Evolutionary conservation across 2,113 vertebrate species (phyloP).

Genomic region (Rousettus leschenaultii): DNA sequence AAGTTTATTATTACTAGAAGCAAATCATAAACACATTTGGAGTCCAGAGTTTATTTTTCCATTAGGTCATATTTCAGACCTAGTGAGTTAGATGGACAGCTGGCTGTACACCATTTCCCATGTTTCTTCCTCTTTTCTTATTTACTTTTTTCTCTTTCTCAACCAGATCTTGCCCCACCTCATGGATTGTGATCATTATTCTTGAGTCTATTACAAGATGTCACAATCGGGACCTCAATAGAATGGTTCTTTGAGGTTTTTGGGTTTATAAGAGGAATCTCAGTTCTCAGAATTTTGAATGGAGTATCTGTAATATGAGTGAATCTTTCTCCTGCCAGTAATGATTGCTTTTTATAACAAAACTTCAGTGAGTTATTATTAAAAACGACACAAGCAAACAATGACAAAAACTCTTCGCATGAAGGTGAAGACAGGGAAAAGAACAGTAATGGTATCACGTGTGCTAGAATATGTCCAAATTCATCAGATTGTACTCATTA

Average conservation of each 20-base stretch:
- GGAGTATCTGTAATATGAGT: neutral
- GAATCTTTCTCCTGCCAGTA: neutral
- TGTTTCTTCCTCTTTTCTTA: neutral
- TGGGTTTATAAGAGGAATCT: neutral
- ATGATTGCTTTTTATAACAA: neutral
- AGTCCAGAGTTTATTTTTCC: neutral
- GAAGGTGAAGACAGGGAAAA: neutral
- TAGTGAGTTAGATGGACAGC: neutral
- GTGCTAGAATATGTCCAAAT: neutral
- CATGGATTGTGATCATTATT: neutral
- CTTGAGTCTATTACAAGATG: neutral
- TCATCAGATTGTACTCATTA: neutral
- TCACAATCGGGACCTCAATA: neutral
- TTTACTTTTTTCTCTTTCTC: neutral
- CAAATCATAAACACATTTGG: neutral
- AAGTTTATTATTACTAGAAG: neutral
- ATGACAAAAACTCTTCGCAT: neutral
- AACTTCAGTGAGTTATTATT: neutral
- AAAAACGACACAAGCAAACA: neutral
- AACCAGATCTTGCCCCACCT: no score
- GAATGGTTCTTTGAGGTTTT: neutral
- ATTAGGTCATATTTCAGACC: neutral
- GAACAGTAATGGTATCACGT: neutral
- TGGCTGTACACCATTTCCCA: rapidly evolving
- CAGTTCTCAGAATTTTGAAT: neutral